Base-by-base conservation (phyloP, 2,113 vertebrate species). In the Carlito syrichta region DNA sequence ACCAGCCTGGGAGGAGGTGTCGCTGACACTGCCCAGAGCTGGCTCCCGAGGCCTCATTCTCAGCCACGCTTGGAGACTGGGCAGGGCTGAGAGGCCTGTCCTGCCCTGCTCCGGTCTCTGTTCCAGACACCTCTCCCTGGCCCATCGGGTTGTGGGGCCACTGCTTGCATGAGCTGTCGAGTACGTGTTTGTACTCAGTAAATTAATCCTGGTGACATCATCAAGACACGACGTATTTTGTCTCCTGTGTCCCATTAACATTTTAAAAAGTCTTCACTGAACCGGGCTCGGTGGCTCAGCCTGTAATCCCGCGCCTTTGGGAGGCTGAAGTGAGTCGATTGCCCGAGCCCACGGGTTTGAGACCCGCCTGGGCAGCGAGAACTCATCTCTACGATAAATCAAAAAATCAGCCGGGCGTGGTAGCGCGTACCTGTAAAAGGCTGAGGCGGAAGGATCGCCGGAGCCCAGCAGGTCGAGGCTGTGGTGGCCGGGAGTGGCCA, bases 1-100 rank as follows among this genome's bases (percentile, higher is more conserved):
- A 48, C 45, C 89, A 35, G 82, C 79, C 27, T 32, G 38, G 52
- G 54, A 73, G 60, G 52, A 97, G 96, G 97, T 97, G 97, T 97
- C 0, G 35, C 81, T 97, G 96, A 97, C 32, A 12, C 68, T 97
- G 56, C 48, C 48, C 96, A 97, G 96, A 76, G 54, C 88, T 58
- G 82, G 63, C 0, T 30, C 66, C 83, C 62, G 16, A 30, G 91
- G 71, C 40, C 60, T 52, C 68, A 2, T 81, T 78, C 95, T 76
- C 68, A 86, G 96, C 95, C n/a, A 8, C 45, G 27, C 91, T 63
- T 50, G 63, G 74, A 58, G 56, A 86, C 27, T 5, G 23, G 58
- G 79, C 86, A 56, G 23, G 62, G 43, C 58, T 38, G 81, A 84
- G 83, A 89, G 86, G 76, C 50, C 45, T 1, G 0, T 71, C 38